These are phyloP conservation scores for Tetramorium simillimum DNA, from an alignment of 1,140 invertebrate species.

Conservation along the genomic window DNA sequence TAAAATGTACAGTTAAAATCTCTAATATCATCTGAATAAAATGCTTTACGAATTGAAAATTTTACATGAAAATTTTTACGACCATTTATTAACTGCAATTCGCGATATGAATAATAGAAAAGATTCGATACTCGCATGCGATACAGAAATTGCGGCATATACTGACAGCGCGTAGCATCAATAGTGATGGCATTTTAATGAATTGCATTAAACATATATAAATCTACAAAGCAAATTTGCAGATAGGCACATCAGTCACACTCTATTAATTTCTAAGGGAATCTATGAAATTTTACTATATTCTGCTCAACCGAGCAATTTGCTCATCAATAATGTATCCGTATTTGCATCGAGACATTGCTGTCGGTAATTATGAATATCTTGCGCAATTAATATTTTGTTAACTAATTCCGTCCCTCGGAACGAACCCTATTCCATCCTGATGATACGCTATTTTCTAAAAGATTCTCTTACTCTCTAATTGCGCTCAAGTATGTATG, in stretches of 20 bases:
- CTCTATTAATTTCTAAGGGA: background rate
- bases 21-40: background rate
- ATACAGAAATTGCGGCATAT: background rate
- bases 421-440: background rate
- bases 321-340: background rate
- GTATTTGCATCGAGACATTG: background rate
- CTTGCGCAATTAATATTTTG: slow-evolving; percentile 19
- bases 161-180: background rate
- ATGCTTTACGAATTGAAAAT: background rate
- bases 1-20: background rate
- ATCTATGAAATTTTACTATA: background rate
- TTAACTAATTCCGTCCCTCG: background rate
- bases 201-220: background rate
- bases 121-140: background rate
- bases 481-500: slow-evolving; percentile 33
- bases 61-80: background rate
- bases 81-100: slow-evolving; percentile 2
- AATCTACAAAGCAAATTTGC: slow-evolving; percentile 28
- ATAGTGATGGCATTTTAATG: slow-evolving; percentile 23
- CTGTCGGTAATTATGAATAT: slow-evolving; percentile 7
- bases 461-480: slow-evolving; percentile 15
- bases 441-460: background rate
- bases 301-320: background rate
- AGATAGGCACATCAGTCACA: background rate
- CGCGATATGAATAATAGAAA: slow-evolving; percentile 34